These are phyloP conservation scores for Caenorhabditis panamensis DNA, from an alignment of 2,888 invertebrate species.

Conservation along the genomic window DNA sequence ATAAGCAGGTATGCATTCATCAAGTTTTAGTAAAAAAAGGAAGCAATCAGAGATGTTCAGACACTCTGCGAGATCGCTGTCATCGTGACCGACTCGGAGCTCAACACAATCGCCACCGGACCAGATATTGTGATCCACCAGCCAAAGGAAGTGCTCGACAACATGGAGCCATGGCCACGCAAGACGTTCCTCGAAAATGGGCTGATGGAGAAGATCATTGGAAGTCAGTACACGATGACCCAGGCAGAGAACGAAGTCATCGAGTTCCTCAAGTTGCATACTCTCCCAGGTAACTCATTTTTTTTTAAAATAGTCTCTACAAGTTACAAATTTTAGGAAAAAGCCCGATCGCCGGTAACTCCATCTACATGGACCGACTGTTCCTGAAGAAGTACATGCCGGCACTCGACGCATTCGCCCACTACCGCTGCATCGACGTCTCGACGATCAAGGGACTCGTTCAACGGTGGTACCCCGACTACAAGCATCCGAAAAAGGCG, in stretches of 20 bases:
- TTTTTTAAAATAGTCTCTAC: too few species aligned
- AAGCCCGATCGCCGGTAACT: conserved; percentile 78
- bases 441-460: conserved; percentile 87
- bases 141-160: conserved; percentile 86
- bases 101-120: conserved; percentile 72
- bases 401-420: conserved; percentile 87
- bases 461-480: conserved; percentile 86
- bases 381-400: conserved; percentile 88
- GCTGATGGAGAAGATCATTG: conserved; percentile 86
- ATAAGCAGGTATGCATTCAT: conserved; percentile 44
- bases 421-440: conserved; percentile 95
- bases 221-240: conserved; percentile 58
- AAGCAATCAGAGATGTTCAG: conserved; percentile 82
- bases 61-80: conserved; percentile 93
- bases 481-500: conserved; percentile 80
- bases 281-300: conserved; percentile 43
- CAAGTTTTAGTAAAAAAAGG: not conserved
- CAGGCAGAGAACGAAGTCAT: conserved; percentile 64
- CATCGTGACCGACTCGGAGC: conserved; percentile 87
- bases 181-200: conserved; percentile 90
- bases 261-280: conserved; percentile 53
- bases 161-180: conserved; percentile 91
- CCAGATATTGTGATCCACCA: conserved; percentile 89
- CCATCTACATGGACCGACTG: conserved; percentile 71
- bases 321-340: conserved; percentile 28